phyloP scores from a whole-genome alignment of 1,140 invertebrate species.

The Pygmarrhopalites habei region DNA sequence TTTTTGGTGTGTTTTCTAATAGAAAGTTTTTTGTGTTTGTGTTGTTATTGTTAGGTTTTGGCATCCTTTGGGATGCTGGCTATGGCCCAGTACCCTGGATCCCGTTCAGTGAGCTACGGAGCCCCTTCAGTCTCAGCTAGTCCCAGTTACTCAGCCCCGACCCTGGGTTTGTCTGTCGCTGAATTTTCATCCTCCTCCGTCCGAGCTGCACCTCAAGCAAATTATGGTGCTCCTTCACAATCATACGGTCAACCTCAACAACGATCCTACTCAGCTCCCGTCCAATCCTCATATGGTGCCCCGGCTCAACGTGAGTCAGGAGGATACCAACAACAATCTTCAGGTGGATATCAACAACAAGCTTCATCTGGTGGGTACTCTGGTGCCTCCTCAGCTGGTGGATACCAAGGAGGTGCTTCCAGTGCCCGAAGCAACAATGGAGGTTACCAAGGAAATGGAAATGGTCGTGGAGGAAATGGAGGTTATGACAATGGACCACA shows the following conservation, averaged over 20 bases:
- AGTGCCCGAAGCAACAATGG: background rate
- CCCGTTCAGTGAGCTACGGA: background rate
- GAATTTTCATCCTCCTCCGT: background rate
- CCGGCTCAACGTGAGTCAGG: background rate
- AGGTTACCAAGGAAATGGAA: conserved; percentile 39
- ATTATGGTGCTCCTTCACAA: conserved; percentile 18
- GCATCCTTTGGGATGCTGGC: conserved; percentile 22
- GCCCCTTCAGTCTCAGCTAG: too few relatives aligned
- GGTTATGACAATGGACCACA: conserved; percentile 2
- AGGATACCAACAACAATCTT: background rate
- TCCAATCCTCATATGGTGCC: background rate
- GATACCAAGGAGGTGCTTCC: conserved; percentile 17
- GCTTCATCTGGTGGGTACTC: conserved; percentile 10
- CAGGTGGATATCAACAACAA: background rate
- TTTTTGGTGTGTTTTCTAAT: too few relatives aligned
- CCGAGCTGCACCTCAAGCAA: conserved; percentile 1
- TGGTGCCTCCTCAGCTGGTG: background rate
- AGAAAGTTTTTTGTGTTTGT: background rate
- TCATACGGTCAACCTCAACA: background rate
- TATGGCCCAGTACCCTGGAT: conserved; percentile 14
- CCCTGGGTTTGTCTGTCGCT: conserved; percentile 3
- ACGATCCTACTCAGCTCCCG: background rate
- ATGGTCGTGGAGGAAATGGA: conserved; percentile 38
- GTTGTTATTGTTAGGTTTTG: background rate
- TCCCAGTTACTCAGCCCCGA: background rate